A percentile compares a stretch with the other conserved stretches of the same genome.
These are phyloP conservation scores for Phylloscopus trochilus DNA, from an alignment of 2,113 vertebrate genomes.

Conservation along the genomic window DNA sequence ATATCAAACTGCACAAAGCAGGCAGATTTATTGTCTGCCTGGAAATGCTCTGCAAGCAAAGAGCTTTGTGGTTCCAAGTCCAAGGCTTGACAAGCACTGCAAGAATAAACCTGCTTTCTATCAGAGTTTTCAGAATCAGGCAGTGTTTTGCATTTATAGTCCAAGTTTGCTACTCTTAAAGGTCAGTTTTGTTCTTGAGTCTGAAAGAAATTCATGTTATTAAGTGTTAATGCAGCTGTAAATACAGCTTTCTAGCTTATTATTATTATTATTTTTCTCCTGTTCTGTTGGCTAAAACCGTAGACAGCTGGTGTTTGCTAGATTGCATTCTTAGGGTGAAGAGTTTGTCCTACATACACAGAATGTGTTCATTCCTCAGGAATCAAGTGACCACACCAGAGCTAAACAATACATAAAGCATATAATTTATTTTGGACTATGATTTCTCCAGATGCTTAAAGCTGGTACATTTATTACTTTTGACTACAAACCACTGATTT, in stretches of 20 bases:
- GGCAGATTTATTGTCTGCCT: constrained; percentile 19
- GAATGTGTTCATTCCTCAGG: constrained; percentile 68
- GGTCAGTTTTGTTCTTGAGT: constrained; percentile 10
- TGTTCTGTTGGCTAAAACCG: constrained; percentile 49
- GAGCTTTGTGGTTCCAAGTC: neutral
- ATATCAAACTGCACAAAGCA: neutral
- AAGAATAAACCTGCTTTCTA: constrained; percentile 24
- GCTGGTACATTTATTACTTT: constrained; percentile 52
- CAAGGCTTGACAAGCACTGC: neutral
- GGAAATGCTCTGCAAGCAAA: constrained; percentile 1
- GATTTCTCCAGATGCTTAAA: constrained; percentile 71
- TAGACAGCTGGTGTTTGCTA: constrained; percentile 73
- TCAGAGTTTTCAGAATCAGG: neutral
- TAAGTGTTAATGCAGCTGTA: constrained; percentile 60
- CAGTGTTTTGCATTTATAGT: neutral
- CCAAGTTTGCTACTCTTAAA: constrained; percentile 16
- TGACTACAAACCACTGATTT: neutral
- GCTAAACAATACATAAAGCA: constrained; percentile 47
- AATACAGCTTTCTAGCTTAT: constrained; percentile 21
- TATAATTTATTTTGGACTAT: constrained; percentile 66
- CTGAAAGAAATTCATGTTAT: constrained; percentile 32
- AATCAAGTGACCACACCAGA: constrained; percentile 74
- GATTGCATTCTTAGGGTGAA: constrained; percentile 66
- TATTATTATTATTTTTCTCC: neutral
- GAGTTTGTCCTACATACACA: constrained; percentile 56